Conservation (phyloP, 2,888 invertebrate species). For the Buathra laborator region DNA sequence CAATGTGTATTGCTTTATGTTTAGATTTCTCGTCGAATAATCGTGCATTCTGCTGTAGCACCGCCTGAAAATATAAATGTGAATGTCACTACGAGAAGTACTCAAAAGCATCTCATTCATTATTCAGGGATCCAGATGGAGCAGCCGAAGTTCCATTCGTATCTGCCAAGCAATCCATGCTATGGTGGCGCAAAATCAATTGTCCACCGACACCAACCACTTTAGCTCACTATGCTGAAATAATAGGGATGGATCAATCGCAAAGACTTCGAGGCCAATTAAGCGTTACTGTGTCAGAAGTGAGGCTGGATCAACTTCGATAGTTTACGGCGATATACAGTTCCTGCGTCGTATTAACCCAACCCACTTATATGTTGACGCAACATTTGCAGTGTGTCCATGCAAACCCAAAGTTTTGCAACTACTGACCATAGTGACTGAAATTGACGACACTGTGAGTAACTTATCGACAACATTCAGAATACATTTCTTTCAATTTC, state of each 20-base stretch:
- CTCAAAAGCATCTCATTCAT: neutral
- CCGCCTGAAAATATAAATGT: neutral
- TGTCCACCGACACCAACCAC: constrained; percentile 19
- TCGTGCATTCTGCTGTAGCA: too few relatives aligned
- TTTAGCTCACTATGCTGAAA: neutral
- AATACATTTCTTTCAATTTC: too few relatives aligned
- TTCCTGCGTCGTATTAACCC: neutral
- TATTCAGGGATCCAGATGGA: neutral
- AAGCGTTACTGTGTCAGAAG: neutral
- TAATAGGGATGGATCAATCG: neutral
- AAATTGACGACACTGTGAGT: neutral
- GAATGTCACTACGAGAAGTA: neutral
- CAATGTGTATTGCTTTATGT: too few relatives aligned
- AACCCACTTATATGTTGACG: neutral
- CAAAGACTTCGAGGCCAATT: neutral
- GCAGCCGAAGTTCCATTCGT: neutral
- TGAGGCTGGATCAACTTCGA: neutral
- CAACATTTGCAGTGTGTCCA: constrained; percentile 17
- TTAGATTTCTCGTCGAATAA: too few relatives aligned
- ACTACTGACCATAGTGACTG: constrained; percentile 12
- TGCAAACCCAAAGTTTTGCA: neutral
- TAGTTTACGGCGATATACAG: neutral
- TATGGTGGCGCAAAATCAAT: neutral
- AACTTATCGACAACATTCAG: neutral
- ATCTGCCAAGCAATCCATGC: constrained; percentile 5